Base-by-base conservation (phyloP, 2,113 vertebrate genomes). In the Andinoacara biseriatus region DNA sequence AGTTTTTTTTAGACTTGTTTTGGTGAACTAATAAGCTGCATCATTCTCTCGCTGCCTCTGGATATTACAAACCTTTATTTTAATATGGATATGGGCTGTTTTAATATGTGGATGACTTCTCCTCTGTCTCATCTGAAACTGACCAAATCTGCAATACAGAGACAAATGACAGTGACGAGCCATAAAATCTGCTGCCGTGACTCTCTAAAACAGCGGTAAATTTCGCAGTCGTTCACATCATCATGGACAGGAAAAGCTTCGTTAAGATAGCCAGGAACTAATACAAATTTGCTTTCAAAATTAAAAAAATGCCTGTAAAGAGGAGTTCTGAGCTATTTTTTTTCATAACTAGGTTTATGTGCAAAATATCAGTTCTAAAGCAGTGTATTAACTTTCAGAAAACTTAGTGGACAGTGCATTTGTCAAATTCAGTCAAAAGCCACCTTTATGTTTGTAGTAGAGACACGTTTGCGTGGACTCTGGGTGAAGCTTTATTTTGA, bases 161-260 rank as follows among this genome's bases (percentile, higher is more conserved):
- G 43, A 69, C 9, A 43, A 56, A 14, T 7, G 69, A 63, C 46
- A 63, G n/a, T 7, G 80, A 80, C 52, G 18, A 26, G 18, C 46
- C 61, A 20, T 59, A 76, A 87, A 84, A 75, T 5, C 56, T 17
- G 24, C 33, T 29, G 63, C 72, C 26, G 57, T 76, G 85, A 57
- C 82, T 69, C 92, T 90, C 89, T 92, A 87, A 88, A 84, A 90
- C 65, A 43, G 59, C 43, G 4, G 59, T 82, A 79, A 84, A 92
- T 83, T 85, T 79, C 62, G 24, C 79, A 63, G 75, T 38, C 22
- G 60, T 75, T 86, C 82, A 87, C 86, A 81, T 93, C 90, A 62
- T n/a, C 10, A 8, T n/a, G 77, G 15, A 84, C 74, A 59, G 56
- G 60, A 62, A 77, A 59, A 59, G n/a, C 8, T 69, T 0, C 43